A percentile compares a stretch with the other conserved stretches of the same genome.
Conservation (phyloP, 30 jellyfish, hydroid and myxozoan species). For the Morbakka virulenta region DNA sequence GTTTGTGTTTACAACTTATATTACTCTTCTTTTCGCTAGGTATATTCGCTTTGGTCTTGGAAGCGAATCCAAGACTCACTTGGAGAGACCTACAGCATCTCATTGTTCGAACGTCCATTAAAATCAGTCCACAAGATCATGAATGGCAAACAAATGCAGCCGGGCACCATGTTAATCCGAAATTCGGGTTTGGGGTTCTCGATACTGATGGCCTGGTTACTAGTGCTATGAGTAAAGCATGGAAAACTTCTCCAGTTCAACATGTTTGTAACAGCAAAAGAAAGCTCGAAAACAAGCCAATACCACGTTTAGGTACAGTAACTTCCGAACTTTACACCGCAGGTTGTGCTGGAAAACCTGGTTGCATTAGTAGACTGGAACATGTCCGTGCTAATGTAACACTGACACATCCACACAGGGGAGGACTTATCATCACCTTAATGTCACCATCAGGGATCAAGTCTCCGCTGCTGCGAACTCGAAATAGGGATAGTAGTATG, state of each 20-base stretch:
- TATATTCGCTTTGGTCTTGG: slow-evolving; percentile 90
- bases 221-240: slow-evolving; percentile 64
- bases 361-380: slow-evolving; percentile 79
- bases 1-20: background rate
- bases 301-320: slow-evolving; percentile 46
- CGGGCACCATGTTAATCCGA: slow-evolving; percentile 79
- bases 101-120: slow-evolving; percentile 75
- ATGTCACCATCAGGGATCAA: slow-evolving; percentile 83
- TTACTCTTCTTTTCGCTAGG: slow-evolving; percentile 33
- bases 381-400: slow-evolving; percentile 89
- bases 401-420: slow-evolving; percentile 72
- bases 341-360: slow-evolving; percentile 77
- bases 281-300: slow-evolving; percentile 22
- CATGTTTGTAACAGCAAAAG: slow-evolving; percentile 73
- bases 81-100: slow-evolving; percentile 98
- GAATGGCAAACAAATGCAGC: slow-evolving; percentile 95
- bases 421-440: slow-evolving; percentile 66
- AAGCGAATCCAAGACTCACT: slow-evolving; percentile 83
- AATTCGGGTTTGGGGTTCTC: slow-evolving; percentile 93
- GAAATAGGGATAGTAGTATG: slow-evolving; percentile 65
- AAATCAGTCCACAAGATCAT: slow-evolving; percentile 67
- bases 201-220: slow-evolving; percentile 80
- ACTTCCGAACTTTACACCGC: slow-evolving; percentile 55
- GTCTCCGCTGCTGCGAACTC: slow-evolving; percentile 64
- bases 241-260: slow-evolving; percentile 89